Evolutionary conservation across 1,140 invertebrate genomes (phyloP).

Genomic region (Drosophila sechellia): DNA sequence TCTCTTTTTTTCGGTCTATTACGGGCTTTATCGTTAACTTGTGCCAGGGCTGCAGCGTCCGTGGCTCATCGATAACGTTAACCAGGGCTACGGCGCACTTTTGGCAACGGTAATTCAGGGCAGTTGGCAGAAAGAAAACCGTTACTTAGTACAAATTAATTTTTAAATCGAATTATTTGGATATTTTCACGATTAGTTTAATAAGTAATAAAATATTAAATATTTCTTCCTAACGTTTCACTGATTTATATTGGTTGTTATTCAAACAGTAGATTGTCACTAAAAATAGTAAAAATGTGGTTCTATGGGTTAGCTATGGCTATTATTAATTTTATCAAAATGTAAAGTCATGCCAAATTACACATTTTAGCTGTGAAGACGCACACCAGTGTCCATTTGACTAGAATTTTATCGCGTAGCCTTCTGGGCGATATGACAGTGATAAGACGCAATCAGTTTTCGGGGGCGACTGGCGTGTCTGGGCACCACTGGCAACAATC

Average conservation of each 20-base stretch:
- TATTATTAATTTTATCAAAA: slow-evolving; percentile 2
- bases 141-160: neutral
- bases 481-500: slow-evolving; percentile 7
- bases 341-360: slow-evolving; percentile 41
- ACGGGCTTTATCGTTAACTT: slow-evolving; percentile 28
- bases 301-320: no score
- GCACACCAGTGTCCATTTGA: slow-evolving; percentile 21
- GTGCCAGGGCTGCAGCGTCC: slow-evolving; percentile 29
- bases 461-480: slow-evolving; percentile 9
- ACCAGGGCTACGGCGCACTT: slow-evolving; percentile 13
- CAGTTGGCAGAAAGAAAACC: neutral
- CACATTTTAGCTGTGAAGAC: slow-evolving; percentile 16
- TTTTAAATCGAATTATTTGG: no score
- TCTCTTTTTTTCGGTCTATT: slow-evolving; percentile 1
- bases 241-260: no score
- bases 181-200: neutral
- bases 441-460: slow-evolving; percentile 59
- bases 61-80: slow-evolving; percentile 29
- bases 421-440: slow-evolving; percentile 29
- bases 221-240: no score
- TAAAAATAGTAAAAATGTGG: neutral
- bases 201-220: no score
- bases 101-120: slow-evolving; percentile 1
- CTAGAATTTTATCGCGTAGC: slow-evolving; percentile 29
- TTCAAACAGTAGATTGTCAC: no score